These are phyloP conservation scores for Cichlasoma orientale DNA, from an alignment of 2,797 vertebrate genomes.

Conservation along the genomic window DNA sequence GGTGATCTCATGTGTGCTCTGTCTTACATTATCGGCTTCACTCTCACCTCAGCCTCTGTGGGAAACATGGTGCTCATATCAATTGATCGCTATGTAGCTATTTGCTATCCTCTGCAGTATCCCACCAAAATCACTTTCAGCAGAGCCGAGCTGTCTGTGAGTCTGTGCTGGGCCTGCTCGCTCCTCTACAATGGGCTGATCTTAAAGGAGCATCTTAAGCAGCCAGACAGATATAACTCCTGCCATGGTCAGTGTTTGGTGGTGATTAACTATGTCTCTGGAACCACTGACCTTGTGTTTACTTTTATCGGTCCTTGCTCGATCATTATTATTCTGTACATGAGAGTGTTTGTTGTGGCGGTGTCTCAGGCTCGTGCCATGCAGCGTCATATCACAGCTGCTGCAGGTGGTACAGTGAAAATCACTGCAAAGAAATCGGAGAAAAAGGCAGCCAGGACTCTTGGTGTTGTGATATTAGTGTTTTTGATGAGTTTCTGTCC, in stretches of 20 bases:
- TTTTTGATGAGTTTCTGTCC: slow-evolving; percentile 68
- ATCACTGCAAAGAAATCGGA: slow-evolving; percentile 55
- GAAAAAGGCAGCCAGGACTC: slow-evolving; percentile 69
- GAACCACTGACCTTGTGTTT: slow-evolving; percentile 52
- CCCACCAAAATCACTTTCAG: slow-evolving; percentile 41
- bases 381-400: slow-evolving; percentile 5
- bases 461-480: slow-evolving; percentile 65
- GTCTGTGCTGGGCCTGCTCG: slow-evolving; percentile 62
- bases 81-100: slow-evolving; percentile 75
- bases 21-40: slow-evolving; percentile 70
- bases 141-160: slow-evolving; percentile 44
- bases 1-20: slow-evolving; percentile 76
- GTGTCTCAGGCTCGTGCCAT: slow-evolving; percentile 60
- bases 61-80: slow-evolving; percentile 81
- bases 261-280: slow-evolving; percentile 30
- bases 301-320: slow-evolving; percentile 60
- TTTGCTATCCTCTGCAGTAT: slow-evolving; percentile 70
- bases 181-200: slow-evolving; percentile 53
- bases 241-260: slow-evolving; percentile 64
- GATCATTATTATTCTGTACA: slow-evolving; percentile 61
- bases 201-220: slow-evolving; percentile 44
- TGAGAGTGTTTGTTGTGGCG: slow-evolving; percentile 58
- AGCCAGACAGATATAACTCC: slow-evolving; percentile 35
- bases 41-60: slow-evolving; percentile 79
- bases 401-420: accelerated